Conservation (phyloP, 2,888 invertebrate genomes). For the Venusia cambrica region DNA sequence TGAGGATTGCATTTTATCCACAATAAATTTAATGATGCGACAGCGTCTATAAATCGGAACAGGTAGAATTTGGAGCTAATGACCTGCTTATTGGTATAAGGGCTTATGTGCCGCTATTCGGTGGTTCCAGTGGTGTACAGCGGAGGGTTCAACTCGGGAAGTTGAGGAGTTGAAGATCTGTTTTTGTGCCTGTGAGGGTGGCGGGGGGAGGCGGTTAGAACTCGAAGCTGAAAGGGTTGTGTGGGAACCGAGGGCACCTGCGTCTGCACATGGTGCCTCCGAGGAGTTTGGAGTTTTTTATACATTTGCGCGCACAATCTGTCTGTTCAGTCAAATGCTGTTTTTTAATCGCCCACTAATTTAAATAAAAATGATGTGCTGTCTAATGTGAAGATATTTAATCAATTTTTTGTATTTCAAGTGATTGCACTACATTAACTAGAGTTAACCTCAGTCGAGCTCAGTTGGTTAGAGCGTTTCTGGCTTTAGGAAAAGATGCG, state of each 20-base stretch:
- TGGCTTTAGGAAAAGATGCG: too few species aligned
- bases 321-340: constrained; percentile 58
- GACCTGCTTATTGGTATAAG: constrained; percentile 36
- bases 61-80: constrained; percentile 78
- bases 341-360: constrained; percentile 59
- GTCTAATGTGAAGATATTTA: constrained; percentile 14
- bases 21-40: constrained; percentile 81
- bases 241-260: constrained; percentile 82
- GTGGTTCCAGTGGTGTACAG: constrained; percentile 24
- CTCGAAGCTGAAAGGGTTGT: constrained; percentile 78
- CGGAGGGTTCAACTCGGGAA: constrained; percentile 24
- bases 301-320: constrained; percentile 71
- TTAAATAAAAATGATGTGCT: constrained; percentile 29
- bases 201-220: constrained; percentile 53
- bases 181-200: constrained; percentile 56
- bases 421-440: too few species aligned
- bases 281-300: constrained; percentile 69
- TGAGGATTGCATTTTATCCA: constrained; percentile 77
- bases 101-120: constrained; percentile 31
- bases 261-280: constrained; percentile 78
- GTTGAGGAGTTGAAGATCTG: constrained; percentile 33
- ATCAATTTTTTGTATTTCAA: too few species aligned
- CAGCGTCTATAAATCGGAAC: constrained; percentile 77
- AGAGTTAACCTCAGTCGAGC: too few species aligned
- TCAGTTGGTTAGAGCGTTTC: too few species aligned